These are phyloP conservation scores for Hirtodrosophila confusa DNA, from an alignment of 2,888 invertebrate genomes.

Conservation along the genomic window DNA sequence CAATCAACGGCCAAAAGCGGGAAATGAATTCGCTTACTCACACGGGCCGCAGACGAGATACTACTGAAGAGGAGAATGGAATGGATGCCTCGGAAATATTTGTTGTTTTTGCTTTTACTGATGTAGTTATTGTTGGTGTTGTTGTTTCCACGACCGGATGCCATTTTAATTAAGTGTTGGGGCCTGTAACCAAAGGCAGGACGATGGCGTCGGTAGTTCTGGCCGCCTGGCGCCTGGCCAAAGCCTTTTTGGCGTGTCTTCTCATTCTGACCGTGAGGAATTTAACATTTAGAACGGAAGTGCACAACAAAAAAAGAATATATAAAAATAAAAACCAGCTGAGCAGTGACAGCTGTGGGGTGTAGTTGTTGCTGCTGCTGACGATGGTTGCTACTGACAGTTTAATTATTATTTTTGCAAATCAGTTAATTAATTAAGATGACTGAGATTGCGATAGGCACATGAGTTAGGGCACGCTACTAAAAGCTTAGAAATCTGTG, in stretches of 20 bases:
- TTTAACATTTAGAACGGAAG: slow-evolving; percentile 63
- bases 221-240: slow-evolving; percentile 54
- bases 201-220: slow-evolving; percentile 42
- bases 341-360: slow-evolving; percentile 48
- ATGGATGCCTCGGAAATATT: slow-evolving; percentile 32
- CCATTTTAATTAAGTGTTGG: slow-evolving; percentile 76
- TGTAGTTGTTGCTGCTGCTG: slow-evolving; percentile 28
- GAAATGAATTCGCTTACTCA: slow-evolving; percentile 76
- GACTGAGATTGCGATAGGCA: slow-evolving; percentile 39
- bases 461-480: slow-evolving; percentile 23
- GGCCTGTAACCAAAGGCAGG: slow-evolving; percentile 47
- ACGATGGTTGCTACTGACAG: slow-evolving; percentile 63
- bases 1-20: slow-evolving; percentile 73
- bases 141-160: slow-evolving; percentile 61
- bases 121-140: slow-evolving; percentile 23
- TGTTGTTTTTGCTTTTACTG: slow-evolving; percentile 16
- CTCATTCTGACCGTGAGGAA: slow-evolving; percentile 51
- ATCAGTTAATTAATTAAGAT: slow-evolving; percentile 69
- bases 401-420: slow-evolving; percentile 73
- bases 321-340: slow-evolving; percentile 28
- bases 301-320: slow-evolving; percentile 29
- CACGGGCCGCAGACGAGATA: slow-evolving; percentile 49
- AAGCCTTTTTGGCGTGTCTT: slow-evolving; percentile 48
- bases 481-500: not conserved
- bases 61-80: slow-evolving; percentile 22